phyloP scores from a whole-genome alignment of 2,113 vertebrate genomes.

The Salvelinus alpinus region DNA sequence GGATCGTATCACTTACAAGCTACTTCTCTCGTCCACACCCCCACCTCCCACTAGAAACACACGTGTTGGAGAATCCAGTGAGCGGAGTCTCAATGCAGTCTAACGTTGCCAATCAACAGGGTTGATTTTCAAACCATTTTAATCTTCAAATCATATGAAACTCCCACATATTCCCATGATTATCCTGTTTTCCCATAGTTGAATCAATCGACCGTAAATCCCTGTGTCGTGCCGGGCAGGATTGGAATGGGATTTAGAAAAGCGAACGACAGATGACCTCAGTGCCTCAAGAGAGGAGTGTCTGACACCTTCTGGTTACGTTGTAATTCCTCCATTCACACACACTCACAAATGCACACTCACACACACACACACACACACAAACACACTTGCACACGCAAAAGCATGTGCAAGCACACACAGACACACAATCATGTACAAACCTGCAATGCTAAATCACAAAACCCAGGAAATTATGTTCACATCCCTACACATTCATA shows the following conservation, averaged over 20 bases:
- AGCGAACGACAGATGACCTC: slow-evolving; percentile 4
- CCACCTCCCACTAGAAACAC: too few relatives aligned
- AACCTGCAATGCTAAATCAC: background rate
- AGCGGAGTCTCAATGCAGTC: too few relatives aligned
- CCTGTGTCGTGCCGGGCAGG: background rate
- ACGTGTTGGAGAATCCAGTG: too few relatives aligned
- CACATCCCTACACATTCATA: too few relatives aligned
- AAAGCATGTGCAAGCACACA: background rate
- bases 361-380: too few relatives aligned
- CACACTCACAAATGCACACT: background rate
- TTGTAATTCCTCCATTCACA: background rate
- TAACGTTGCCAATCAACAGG: background rate
- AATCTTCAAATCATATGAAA: background rate
- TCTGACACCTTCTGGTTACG: background rate
- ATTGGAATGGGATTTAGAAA: background rate
- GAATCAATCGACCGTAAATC: background rate
- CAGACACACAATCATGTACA: too few relatives aligned
- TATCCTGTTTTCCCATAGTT: too few relatives aligned
- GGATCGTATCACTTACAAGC: too few relatives aligned
- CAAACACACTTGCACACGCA: background rate
- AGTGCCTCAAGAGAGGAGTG: background rate
- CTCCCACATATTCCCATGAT: background rate
- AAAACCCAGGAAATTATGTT: too few relatives aligned
- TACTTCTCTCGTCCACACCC: too few relatives aligned
- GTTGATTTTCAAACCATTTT: too few relatives aligned